Base-by-base conservation (phyloP, 2,888 invertebrate genomes). In the Orchesellides sinensis region DNA sequence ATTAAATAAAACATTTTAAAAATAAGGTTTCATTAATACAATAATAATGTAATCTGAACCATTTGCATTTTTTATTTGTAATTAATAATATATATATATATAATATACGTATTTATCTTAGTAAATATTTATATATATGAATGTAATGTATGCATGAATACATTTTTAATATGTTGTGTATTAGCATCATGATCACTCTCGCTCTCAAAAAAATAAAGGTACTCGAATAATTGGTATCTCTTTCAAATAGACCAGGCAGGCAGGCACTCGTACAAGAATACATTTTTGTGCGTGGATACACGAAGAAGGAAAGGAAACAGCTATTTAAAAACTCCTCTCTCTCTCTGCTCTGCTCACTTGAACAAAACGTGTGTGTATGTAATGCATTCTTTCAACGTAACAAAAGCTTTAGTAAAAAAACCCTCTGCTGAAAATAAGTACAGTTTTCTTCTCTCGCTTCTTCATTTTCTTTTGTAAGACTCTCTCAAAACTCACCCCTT, bases 161-260 rank as follows among this genome's bases (percentile, higher is more conserved):
- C n/a, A n/a, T n/a, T n/a, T n/a, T n/a, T n/a, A n/a, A n/a, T 14
- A 65, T 49, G 52, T 52, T 47, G 32, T 63, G 52, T 65, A 61
- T 79, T 79, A 63, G 63, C 79, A 65, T 73, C 66, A 65, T 70
- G 72, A 65, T 72, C 72, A 80, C 80, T 80, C 80, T 80, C 66
- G 66, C 80, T 79, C 70, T 79, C 63, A 73, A 80, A 80, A 72
- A 70, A 70, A 75, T 49, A 75, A 80, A 80, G 80, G 80, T 80
- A 80, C 80, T 80, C 69, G 73, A 80, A 73, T 59, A 73, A 80
- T 79, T 68, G 65, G 65, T 72, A 79, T 79, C 25, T 73, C 25
- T 45, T 23, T 74, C 65, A 82, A 74, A 63, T 27, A 69, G 81
- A 81, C 81, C 81, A 81, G 81, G 56, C 81, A 68, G 40, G 52